Base-by-base conservation (phyloP, 2,797 vertebrate genomes). In the Lerista edwardsae region DNA sequence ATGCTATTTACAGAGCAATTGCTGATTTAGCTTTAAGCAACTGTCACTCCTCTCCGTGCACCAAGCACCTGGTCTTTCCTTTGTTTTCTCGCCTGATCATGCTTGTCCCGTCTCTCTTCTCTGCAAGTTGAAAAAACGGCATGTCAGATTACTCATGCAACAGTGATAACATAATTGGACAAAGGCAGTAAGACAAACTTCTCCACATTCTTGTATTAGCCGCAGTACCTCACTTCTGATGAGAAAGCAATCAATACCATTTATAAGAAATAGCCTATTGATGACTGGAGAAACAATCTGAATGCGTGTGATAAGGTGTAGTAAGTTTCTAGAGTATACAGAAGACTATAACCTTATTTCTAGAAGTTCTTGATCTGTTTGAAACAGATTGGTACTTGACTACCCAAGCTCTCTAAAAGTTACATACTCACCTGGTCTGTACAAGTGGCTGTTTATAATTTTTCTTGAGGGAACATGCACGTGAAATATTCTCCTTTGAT, bases 371-470 rank as follows among this genome's bases (percentile, higher is more conserved):
- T 12, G 14, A 51, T 44, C 41, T 9, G 9, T 14, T 51, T 9
- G 8, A 51, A 51, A 51, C 47, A 10, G 47, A 51, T 51, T 10
- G 14, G 47, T 14, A 51, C 12, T 51, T 51, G 7, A 51, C 4
- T 14, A 51, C 47, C 9, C 47, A 9, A 51, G 7, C 9, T 51
- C 12, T 51, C 47, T 55, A 55, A 14, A 72, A 41, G 11, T 55
- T 9, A 65, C 36, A 3, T 79, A 93, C 95, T 95, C 31, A 98
- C 98, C 97, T 97, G 29, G 97, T 97, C 89, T 97, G 95, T 61
- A 97, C 93, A 87, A 59, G 89, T 34, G 97, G 97, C 86, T 98
- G 97, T 93, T 99, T 99, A 91, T 97, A 98, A 65, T 94, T 96
- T 85, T 96, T 97, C 94, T 97, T 97, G 44, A 89, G 95, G 0